Evolutionary conservation across 2,888 invertebrate genomes (phyloP).

Genomic region (Rhaphigaster nebulosa): DNA sequence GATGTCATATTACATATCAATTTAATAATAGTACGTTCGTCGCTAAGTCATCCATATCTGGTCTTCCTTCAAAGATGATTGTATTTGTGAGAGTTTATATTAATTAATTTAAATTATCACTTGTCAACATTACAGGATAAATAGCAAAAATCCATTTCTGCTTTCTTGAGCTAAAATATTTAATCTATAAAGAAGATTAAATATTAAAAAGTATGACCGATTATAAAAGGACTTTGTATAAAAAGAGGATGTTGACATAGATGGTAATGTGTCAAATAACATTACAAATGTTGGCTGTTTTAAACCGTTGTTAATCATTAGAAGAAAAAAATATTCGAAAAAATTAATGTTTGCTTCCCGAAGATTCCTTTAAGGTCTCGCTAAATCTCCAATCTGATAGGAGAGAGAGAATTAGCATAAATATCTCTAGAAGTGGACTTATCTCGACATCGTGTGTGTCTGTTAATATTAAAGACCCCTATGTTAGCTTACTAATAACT

Average conservation of each 20-base stretch:
- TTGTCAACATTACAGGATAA: too few species aligned
- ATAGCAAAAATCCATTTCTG: too few species aligned
- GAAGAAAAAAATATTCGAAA: not conserved
- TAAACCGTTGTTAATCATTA: not conserved
- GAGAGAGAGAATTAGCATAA: not conserved
- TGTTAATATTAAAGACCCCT: not conserved
- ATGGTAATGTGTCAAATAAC: not conserved
- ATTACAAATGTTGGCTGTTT: not conserved
- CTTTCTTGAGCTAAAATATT: not conserved
- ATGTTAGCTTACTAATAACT: not conserved
- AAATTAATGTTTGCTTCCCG: not conserved
- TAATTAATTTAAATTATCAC: too few species aligned
- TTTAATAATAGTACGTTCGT: too few species aligned
- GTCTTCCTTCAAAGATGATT: too few species aligned
- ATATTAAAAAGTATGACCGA: not conserved
- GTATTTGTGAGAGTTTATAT: too few species aligned
- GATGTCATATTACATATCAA: too few species aligned
- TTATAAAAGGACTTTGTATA: not conserved
- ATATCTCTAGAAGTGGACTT: constrained; percentile 9
- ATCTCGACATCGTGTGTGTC: not conserved
- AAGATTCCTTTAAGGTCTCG: not conserved
- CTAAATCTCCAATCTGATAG: constrained; percentile 12
- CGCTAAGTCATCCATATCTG: too few species aligned
- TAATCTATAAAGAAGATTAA: not conserved
- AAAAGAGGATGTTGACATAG: not conserved